Evolutionary conservation across 2,113 vertebrate species (phyloP), one percentile per base, ranked within the genome.

Genomic region (Dryoscopus gambensis): DNA sequence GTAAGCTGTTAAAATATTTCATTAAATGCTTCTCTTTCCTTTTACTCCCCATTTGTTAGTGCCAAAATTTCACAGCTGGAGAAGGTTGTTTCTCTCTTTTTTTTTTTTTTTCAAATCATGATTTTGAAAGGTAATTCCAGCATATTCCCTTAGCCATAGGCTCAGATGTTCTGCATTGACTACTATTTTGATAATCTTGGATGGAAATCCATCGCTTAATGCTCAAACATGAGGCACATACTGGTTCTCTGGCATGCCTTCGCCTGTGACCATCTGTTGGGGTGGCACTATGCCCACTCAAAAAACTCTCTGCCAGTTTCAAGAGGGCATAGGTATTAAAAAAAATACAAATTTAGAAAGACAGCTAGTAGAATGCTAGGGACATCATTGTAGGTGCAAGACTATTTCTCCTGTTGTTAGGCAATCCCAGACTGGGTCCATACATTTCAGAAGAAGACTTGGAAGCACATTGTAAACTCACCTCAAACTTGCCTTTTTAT

Each of bases 211-310:
- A 86, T 67, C 33, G 7, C 93, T 94, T 93, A 93, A 96, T 65
- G 81, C 91, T 95, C 89, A 78, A 49, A 90, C 28, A 33, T 37
- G 56, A 88, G 35, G 56, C 63, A 53, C 59, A 57, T 90, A 86
- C 94, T 85, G 87, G 93, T 81, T 96, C 46, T 85, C 84, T 94
- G 97, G 93, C 95, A 84, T 88, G 95, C 62, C 88, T 96, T 85
- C 0, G 7, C 27, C 37, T 65, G 47, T 8, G 31, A 37, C 95
- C 96, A 96, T 95, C 96, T 97, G 97, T 46, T 62, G 59, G 40
- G 11, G 60, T 97, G 96, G 96, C 95, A 63, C 18, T 40, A 7
- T 63, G 95, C 96, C 88, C 31, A 53, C 67, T 82, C 82, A 70
- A 21, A 91, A 83, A 62, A 35, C 18, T 64, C 30, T 33, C 65